These are phyloP conservation scores for Lycopodina hypogea DNA, from an alignment of 37 sponge, comb jelly and placozoan species.

Conservation along the genomic window DNA sequence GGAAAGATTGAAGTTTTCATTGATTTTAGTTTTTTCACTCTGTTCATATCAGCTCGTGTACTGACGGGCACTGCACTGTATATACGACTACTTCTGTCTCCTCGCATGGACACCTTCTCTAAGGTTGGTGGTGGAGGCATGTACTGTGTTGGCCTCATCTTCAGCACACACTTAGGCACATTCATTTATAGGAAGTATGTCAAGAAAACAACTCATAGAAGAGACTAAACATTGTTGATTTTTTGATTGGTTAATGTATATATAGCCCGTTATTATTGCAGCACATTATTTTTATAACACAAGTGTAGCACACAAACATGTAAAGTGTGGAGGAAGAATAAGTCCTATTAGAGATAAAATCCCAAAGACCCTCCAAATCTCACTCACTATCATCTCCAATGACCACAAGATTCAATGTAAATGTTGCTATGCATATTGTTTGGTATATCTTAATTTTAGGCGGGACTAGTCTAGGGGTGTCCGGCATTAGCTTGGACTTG, in stretches of 20 bases:
- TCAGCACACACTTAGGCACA: slow-evolving; percentile 36
- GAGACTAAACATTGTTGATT: slow-evolving; percentile 9
- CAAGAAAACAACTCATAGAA: neutral
- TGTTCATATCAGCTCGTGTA: slow-evolving; percentile 39
- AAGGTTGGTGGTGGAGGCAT: slow-evolving; percentile 33
- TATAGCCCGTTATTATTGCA: too few relatives aligned
- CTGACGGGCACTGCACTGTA: slow-evolving; percentile 37
- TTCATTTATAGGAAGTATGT: slow-evolving; percentile 32
- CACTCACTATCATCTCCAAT: too few relatives aligned
- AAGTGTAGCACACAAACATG: too few relatives aligned
- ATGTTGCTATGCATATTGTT: too few relatives aligned
- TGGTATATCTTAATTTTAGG: too few relatives aligned
- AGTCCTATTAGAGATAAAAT: too few relatives aligned
- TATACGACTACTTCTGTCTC: neutral
- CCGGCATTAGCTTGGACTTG: too few relatives aligned
- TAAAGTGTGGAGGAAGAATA: too few relatives aligned
- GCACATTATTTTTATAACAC: too few relatives aligned
- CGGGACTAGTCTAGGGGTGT: too few relatives aligned
- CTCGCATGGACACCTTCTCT: slow-evolving; percentile 21
- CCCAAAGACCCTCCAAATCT: too few relatives aligned
- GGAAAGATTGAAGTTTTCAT: slow-evolving; percentile 23
- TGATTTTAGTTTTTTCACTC: slow-evolving; percentile 37
- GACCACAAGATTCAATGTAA: too few relatives aligned
- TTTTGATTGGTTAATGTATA: neutral
- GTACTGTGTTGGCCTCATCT: slow-evolving; percentile 45